Conservation (phyloP, 2,888 invertebrate species). For the Mechanitis mazaeus region DNA sequence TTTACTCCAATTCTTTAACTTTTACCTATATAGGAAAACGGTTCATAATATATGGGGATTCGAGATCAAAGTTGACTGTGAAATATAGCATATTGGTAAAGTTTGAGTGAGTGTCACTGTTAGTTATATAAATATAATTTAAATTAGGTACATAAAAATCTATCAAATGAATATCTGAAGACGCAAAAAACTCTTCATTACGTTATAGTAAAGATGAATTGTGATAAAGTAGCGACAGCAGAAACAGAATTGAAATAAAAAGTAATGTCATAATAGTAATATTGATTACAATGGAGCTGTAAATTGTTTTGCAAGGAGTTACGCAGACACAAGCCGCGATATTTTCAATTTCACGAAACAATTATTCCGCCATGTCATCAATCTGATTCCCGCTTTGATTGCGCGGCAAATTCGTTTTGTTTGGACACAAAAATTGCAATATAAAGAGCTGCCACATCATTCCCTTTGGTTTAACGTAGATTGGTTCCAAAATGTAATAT, state of each 20-base stretch:
- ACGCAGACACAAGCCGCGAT: conserved; percentile 55
- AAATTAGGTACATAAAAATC: neutral
- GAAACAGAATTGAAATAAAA: conserved; percentile 7
- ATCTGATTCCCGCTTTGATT: conserved; percentile 76
- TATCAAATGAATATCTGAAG: no score
- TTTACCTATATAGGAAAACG: conserved; percentile 59
- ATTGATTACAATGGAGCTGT: conserved; percentile 10
- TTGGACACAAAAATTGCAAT: conserved; percentile 77
- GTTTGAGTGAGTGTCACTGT: conserved; percentile 67
- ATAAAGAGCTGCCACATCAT: conserved; percentile 77
- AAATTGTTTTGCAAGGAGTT: conserved; percentile 50
- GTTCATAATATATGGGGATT: conserved; percentile 70
- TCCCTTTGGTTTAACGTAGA: conserved; percentile 75
- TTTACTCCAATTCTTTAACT: conserved; percentile 63
- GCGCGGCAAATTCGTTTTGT: conserved; percentile 77
- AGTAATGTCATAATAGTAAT: neutral
- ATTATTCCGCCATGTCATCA: conserved; percentile 76
- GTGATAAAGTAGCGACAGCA: conserved; percentile 1
- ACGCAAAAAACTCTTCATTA: no score
- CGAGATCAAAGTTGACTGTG: conserved; percentile 70
- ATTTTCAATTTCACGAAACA: conserved; percentile 76
- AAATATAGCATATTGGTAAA: conserved; percentile 74
- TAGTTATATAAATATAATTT: neutral
- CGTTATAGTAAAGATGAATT: neutral
- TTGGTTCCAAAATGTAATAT: conserved; percentile 75